Evolutionary conservation across 2,113 vertebrate genomes (phyloP), one percentile per base, ranked within the genome.

Genomic region (Cichladusa arquata): DNA sequence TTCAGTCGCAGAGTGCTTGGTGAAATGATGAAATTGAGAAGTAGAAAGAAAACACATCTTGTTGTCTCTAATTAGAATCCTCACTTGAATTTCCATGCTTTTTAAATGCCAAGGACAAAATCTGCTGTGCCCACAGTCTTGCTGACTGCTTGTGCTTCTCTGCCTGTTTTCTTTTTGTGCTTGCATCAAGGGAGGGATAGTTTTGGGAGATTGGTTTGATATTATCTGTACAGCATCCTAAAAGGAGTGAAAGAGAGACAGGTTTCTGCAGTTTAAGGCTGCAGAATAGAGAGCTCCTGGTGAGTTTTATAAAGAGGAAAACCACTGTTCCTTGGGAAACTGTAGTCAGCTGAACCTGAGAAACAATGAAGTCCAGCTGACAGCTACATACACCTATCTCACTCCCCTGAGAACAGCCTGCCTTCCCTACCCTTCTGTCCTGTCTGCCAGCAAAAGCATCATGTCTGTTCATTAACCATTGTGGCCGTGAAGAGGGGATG

Each of bases 141-240:
- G 19, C 64, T 86, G 83, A 51, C 25, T 62, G 17, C 28, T 38
- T 42, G 18, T 84, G 9, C 8, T 91, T 78, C 62, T 82, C 42
- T 83, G n/a, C 7, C 4, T 53, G 0, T 57, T 38, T 69, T 48
- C 5, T 50, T 53, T 45, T 64, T 54, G 19, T 19, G 9, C 7
- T 77, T 70, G 16, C 11, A 23, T 67, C 0, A 7, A 54, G 38
- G 6, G 5, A 58, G 22, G 64, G 29, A 34, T 15, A 0, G 0
- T 67, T 58, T 42, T 22, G 47, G 18, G 22, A 69, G 4, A 8
- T 13, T 65, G 48, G 5, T 42, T 64, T 80, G 22, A 2, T 77
- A 14, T 61, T 83, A 10, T 48, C 18, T 61, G 22, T 36, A 33
- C 11, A 42, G 4, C 14, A 9, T 84, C 38, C 89, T 66, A 29